Evolutionary conservation across 2,888 invertebrate species (phyloP).

Genomic region (Agonopterix alstromeriana): DNA sequence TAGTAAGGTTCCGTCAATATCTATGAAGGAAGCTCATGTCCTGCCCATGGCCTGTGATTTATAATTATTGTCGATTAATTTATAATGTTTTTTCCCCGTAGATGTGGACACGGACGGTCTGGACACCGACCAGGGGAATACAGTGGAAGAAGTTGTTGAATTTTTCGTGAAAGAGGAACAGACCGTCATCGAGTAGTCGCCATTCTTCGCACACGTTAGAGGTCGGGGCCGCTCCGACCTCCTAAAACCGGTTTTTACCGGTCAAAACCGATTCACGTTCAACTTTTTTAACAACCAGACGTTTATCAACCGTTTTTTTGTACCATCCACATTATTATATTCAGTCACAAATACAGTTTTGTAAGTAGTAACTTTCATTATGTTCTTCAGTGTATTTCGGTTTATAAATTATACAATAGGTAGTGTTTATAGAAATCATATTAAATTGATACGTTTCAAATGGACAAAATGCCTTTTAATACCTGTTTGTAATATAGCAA

Average conservation of each 20-base stretch:
- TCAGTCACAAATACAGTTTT: constrained; percentile 32
- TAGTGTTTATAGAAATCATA: constrained; percentile 70
- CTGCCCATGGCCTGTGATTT: too few species aligned
- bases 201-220: constrained; percentile 40
- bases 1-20: too few species aligned
- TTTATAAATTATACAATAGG: constrained; percentile 66
- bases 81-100: constrained; percentile 50
- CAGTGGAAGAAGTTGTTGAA: constrained; percentile 97
- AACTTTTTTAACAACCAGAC: constrained; percentile 32
- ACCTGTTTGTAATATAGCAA: constrained; percentile 6
- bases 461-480: constrained; percentile 61
- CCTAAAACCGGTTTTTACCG: constrained; percentile 15
- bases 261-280: constrained; percentile 10
- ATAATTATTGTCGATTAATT: too few species aligned
- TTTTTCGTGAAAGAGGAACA: constrained; percentile 98
- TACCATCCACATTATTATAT: constrained; percentile 32
- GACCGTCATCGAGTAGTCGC: constrained; percentile 84
- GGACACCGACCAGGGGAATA: constrained; percentile 88
- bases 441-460: constrained; percentile 74
- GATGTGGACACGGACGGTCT: constrained; percentile 96
- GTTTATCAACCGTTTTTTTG: constrained; percentile 37
- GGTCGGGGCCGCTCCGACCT: constrained; percentile 49
- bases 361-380: constrained; percentile 29
- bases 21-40: too few species aligned
- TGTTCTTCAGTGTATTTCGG: constrained; percentile 54